Base-by-base conservation (phyloP, 2,113 vertebrate species). In the Heliornis fulica region DNA sequence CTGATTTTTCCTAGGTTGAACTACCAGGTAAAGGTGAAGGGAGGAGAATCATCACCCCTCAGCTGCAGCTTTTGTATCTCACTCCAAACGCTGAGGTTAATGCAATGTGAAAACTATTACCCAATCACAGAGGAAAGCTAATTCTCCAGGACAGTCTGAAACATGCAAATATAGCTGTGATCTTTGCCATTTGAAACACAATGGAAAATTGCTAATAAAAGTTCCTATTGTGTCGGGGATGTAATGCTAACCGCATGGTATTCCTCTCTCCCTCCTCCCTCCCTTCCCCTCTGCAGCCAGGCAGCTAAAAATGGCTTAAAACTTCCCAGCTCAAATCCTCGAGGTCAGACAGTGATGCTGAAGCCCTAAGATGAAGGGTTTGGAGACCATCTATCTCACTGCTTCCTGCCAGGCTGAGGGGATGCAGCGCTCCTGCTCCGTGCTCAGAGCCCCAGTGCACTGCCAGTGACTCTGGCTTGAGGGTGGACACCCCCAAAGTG, bases 121-220 rank as follows among this genome's bases (percentile, higher is more conserved):
- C 68, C 93, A 57, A 34, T 57, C 3, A 1, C 29, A 26, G 64
- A 51, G 46, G 71, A 31, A 87, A 94, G 40, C 65, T 23, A 45
- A 84, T 84, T 93, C 87, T 72, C 85, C 56, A 20, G 89, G 92
- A 90, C 76, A 68, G 86, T 10, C 78, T 93, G 66, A 75, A 83
- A 60, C 87, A 15, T 9, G 91, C 82, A 91, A 90, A 94, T 54
- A 80, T 21, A 94, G 74, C 80, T 40, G 0, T 15, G 94, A 93
- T 63, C 93, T 95, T 91, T 94, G 91, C 91, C 86, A 87, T 95
- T 90, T 95, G 54, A 83, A 77, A 77, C 93, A n/a, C 94, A 94
- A 94, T 90, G 96, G 94, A 95, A 96, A 96, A 80, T 68, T 89
- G 91, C 95, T 96, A 95, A 96, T 90, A 95, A 95, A 97, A 96